These are phyloP conservation scores for Lochmaea crataegi DNA, from an alignment of 2,888 invertebrate genomes.

Conservation along the genomic window DNA sequence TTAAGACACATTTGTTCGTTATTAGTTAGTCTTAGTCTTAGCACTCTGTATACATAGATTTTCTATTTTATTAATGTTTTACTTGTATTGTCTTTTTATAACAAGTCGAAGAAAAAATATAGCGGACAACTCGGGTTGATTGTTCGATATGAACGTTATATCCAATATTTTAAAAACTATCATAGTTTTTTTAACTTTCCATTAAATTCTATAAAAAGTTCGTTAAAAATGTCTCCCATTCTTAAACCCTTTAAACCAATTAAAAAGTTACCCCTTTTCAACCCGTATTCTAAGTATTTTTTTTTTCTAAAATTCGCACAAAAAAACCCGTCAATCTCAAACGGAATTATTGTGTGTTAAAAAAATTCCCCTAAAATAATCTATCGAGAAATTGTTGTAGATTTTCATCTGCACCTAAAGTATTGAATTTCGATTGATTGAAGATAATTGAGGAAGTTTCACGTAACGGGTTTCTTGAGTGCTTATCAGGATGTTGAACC, in stretches of 20 bases:
- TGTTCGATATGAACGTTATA: too few species aligned
- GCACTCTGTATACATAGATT: too few species aligned
- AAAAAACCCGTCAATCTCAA: constrained; percentile 51
- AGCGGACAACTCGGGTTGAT: too few species aligned
- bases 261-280: not conserved
- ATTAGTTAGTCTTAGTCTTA: too few species aligned
- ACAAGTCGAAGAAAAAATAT: too few species aligned
- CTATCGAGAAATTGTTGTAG: not conserved
- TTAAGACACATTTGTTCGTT: too few species aligned
- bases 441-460: constrained; percentile 36
- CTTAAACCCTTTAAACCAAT: not conserved
- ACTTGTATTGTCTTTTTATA: too few species aligned
- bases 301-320: constrained; percentile 52
- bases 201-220: not conserved
- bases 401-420: not conserved
- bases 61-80: too few species aligned
- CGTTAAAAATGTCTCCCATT: not conserved
- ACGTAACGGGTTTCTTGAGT: constrained; percentile 27
- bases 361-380: too few species aligned
- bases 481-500: constrained; percentile 1
- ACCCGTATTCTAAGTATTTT: constrained; percentile 1
- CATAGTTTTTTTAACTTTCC: too few species aligned
- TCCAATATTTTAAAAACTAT: too few species aligned
- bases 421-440: constrained; percentile 44
- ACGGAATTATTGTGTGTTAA: constrained; percentile 39